A percentile compares a stretch with the other conserved stretches of the same genome.
phyloP scores from a whole-genome alignment of 2,888 invertebrate genomes.

The Seira ritae region DNA sequence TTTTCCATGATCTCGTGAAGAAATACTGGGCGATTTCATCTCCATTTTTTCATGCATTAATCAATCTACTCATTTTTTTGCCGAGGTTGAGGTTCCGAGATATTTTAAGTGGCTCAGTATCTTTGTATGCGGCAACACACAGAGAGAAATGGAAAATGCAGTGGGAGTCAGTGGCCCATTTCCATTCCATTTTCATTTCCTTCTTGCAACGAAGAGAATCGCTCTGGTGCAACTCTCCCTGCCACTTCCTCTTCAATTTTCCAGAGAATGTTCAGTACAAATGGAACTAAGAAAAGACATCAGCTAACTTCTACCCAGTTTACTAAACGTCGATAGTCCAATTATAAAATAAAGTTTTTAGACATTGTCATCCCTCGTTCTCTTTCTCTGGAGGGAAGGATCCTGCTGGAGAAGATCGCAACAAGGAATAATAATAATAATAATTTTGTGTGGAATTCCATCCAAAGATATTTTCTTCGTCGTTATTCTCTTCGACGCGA shows the following conservation, averaged over 20 bases:
- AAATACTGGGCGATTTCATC: not conserved
- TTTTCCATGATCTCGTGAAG: not conserved
- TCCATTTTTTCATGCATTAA: conserved; percentile 9
- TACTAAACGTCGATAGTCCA: not conserved
- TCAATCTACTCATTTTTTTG: not conserved
- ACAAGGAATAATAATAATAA: no score
- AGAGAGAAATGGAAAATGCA: not conserved
- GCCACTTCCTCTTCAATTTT: not conserved
- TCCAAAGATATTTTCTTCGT: no score
- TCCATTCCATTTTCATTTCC: conserved; percentile 8
- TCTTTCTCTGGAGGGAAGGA: no score
- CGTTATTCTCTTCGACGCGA: no score
- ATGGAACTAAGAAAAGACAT: not conserved
- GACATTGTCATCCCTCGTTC: no score
- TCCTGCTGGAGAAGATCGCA: no score
- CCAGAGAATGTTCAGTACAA: not conserved
- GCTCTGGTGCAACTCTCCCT: not conserved
- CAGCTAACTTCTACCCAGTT: not conserved
- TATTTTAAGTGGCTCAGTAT: conserved; percentile 8
- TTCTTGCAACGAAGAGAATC: not conserved
- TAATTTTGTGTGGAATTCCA: no score
- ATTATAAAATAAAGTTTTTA: no score
- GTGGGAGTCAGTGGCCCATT: not conserved
- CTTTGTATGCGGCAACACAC: not conserved
- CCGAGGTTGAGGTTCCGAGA: not conserved